These are phyloP conservation scores for Galerucella calmariensis DNA, from an alignment of 2,888 invertebrate genomes.

Conservation along the genomic window DNA sequence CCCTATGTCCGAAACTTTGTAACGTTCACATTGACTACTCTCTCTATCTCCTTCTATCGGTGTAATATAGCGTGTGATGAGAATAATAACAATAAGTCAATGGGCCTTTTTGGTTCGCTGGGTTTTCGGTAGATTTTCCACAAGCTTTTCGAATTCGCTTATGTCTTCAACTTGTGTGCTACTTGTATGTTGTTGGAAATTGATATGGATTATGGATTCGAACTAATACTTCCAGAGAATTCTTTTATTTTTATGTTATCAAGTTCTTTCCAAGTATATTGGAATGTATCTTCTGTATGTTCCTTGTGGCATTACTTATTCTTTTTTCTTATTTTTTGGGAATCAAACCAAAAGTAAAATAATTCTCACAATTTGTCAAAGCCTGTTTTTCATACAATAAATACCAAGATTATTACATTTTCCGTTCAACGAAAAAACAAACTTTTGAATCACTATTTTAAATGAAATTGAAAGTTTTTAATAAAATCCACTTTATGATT, in stretches of 20 bases:
- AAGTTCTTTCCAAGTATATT: not conserved
- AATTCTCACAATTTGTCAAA: too few relatives aligned
- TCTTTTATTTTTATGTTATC: not conserved
- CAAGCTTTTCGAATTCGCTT: conserved; percentile 53
- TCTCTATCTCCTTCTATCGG: conserved; percentile 42
- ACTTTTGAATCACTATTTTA: too few relatives aligned
- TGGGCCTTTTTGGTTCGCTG: conserved; percentile 47
- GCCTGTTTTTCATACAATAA: too few relatives aligned
- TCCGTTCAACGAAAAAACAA: too few relatives aligned
- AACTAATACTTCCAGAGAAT: not conserved
- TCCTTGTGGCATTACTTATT: too few relatives aligned
- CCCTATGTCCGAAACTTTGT: not conserved
- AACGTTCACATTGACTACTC: conserved; percentile 7
- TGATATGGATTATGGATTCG: conserved; percentile 29
- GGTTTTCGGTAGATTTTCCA: conserved; percentile 16
- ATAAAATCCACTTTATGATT: too few relatives aligned
- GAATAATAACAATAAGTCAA: conserved; percentile 65
- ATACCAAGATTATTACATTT: too few relatives aligned
- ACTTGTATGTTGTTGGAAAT: conserved; percentile 33
- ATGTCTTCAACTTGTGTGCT: conserved; percentile 52
- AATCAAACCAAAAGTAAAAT: too few relatives aligned
- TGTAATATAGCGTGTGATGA: conserved; percentile 64
- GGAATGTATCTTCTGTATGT: too few relatives aligned
- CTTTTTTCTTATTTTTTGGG: too few relatives aligned
- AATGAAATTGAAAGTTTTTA: too few relatives aligned